Conservation (phyloP, 1,140 invertebrate genomes). For the Phortica variegata region DNA sequence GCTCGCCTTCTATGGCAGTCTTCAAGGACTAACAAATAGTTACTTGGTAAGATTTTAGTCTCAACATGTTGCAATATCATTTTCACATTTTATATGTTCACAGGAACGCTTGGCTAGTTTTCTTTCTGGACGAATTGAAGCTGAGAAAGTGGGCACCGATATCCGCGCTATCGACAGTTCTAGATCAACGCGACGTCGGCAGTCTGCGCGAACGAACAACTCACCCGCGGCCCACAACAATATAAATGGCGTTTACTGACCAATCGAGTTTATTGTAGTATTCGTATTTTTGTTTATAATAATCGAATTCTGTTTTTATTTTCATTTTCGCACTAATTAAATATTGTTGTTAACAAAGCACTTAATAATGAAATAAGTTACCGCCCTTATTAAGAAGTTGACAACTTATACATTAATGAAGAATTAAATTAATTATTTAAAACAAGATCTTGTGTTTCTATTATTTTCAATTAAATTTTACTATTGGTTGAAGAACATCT, state of each 20-base stretch:
- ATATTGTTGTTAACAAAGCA: conserved; percentile 6
- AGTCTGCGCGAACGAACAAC: conserved; percentile 31
- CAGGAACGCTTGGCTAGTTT: conserved; percentile 51
- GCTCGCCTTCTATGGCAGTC: conserved; percentile 38
- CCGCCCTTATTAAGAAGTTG: too few species aligned
- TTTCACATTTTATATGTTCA: neutral
- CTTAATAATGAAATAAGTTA: conserved; percentile 8
- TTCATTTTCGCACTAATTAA: conserved; percentile 41
- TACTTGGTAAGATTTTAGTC: conserved; percentile 42
- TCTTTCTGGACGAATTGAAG: conserved; percentile 51
- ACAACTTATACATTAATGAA: neutral
- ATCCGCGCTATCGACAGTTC: conserved; percentile 21
- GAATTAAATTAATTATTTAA: neutral
- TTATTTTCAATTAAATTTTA: neutral
- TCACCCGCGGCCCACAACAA: conserved; percentile 44
- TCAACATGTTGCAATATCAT: too few species aligned
- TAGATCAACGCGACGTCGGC: conserved; percentile 31
- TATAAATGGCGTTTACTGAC: conserved; percentile 56
- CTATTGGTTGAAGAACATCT: conserved; percentile 60
- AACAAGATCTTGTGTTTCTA: neutral
- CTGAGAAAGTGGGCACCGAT: conserved; percentile 48
- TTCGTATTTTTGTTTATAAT: conserved; percentile 54
- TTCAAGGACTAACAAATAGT: conserved; percentile 38
- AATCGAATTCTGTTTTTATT: conserved; percentile 50
- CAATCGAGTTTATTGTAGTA: conserved; percentile 45